Evolutionary conservation across 2,113 vertebrate species (phyloP).

Genomic region (Neotoma lepida): DNA sequence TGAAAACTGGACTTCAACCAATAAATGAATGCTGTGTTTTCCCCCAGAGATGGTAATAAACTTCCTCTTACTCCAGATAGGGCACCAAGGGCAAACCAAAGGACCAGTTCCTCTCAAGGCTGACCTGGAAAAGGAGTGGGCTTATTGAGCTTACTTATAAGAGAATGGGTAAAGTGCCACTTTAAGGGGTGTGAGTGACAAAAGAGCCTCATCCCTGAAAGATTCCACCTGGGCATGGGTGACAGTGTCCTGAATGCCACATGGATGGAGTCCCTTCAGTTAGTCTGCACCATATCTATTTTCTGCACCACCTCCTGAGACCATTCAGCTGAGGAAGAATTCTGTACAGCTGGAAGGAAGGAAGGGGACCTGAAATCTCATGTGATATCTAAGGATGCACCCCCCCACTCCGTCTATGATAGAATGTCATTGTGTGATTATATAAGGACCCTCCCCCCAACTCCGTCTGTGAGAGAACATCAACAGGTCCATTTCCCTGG

Average conservation of each 20-base stretch:
- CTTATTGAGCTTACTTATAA: too few species aligned
- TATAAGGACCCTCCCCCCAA: not conserved
- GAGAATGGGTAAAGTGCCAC: not conserved
- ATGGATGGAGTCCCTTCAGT: not conserved
- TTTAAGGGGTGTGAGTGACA: not conserved
- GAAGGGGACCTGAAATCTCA: not conserved
- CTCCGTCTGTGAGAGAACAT: not conserved
- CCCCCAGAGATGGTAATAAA: too few species aligned
- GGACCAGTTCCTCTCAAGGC: not conserved
- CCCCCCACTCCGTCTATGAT: not conserved
- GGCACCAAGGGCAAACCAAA: not conserved
- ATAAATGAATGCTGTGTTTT: not conserved
- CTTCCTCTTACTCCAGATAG: not conserved
- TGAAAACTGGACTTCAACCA: not conserved
- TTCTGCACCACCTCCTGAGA: not conserved
- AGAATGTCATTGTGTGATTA: not conserved
- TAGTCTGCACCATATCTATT: too few species aligned
- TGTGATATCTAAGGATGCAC: not conserved
- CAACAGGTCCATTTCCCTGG: not conserved
- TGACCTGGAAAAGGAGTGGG: not conserved
- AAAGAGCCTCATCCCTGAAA: not conserved
- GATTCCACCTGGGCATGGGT: not conserved
- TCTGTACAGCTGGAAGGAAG: not conserved
- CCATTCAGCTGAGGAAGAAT: not conserved
- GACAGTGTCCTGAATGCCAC: not conserved